Evolutionary conservation across 1,140 invertebrate genomes (phyloP), one percentile per base, ranked within the genome.

Genomic region (Ruditapes philippinarum): DNA sequence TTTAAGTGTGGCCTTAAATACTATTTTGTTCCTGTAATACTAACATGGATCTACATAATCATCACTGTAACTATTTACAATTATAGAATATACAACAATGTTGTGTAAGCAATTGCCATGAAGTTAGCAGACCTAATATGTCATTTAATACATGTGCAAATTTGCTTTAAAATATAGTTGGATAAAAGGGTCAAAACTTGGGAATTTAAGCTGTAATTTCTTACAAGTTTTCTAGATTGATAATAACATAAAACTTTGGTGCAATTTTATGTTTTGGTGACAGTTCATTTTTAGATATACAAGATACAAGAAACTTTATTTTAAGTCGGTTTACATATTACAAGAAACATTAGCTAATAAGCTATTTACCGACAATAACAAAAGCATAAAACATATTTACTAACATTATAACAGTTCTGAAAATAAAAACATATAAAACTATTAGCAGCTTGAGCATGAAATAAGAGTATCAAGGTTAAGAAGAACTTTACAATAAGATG

Each of bases 111-210:
- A 65, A n/a, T 65, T 65, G 60, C 31, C 60, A 65, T 65, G 60
- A 33, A 65, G 60, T 65, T 65, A 65, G 60, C 31, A 11, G 60
- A 65, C 31, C 31, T 65, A 65, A 65, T 65, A 65, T 65, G 60
- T 65, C 60, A 65, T 65, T 65, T 65, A n/a, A 65, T 65, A 65
- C 60, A 65, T 65, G 60, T 65, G 60, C 60, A 65, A 65, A 65
- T 11, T n/a, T 9, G 9, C 60, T 65, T 65, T 11, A 65, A 65
- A 65, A 65, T 65, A 65, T 65, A 33, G 60, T 33, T 65, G 45
- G 45, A 49, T 49, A 49, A 49, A 49, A 49, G 19, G 45, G 7
- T 7, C 19, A 7, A 49, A 11, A 49, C 7, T 49, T 49, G 7
- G 7, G 45, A 65, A 9, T 9, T n/a, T 65, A 11, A 9, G n/a